phyloP scores from a whole-genome alignment of 2,797 vertebrate genomes.

The Helarctos malayanus region DNA sequence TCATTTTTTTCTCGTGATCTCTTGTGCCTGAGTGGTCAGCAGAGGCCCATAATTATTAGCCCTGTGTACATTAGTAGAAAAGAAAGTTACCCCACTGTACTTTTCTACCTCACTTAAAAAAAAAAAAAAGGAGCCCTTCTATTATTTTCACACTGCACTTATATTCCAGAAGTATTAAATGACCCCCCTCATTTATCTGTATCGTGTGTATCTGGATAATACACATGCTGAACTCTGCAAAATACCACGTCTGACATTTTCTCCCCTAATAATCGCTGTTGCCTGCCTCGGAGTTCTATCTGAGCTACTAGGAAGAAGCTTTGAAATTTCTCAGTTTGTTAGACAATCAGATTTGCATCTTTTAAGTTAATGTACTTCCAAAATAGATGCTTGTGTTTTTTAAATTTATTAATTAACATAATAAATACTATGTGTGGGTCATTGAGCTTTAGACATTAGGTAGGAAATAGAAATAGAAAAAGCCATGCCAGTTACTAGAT shows the following conservation, averaged over 20 bases:
- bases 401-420: slow-evolving; percentile 25
- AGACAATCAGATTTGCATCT: slow-evolving; percentile 19
- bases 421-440: not conserved
- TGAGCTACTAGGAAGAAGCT: not conserved
- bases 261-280: not conserved
- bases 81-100: not conserved
- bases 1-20: not conserved
- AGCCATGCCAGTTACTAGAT: not conserved
- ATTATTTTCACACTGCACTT: not conserved
- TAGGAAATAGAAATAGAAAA: not conserved
- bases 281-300: not conserved
- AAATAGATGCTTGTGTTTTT: not conserved
- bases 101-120: not conserved
- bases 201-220: not conserved
- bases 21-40: not conserved
- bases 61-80: not conserved
- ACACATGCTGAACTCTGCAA: not conserved
- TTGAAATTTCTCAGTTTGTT: slow-evolving; percentile 55
- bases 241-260: not conserved
- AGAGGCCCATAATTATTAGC: not conserved
- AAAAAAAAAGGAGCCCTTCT: not conserved
- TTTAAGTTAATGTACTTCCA: slow-evolving; percentile 25
- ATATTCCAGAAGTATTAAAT: not conserved
- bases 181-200: not conserved
- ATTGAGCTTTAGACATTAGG: not conserved